phyloP scores from a whole-genome alignment of 2,888 invertebrate species.

The Athetis lepigone region DNA sequence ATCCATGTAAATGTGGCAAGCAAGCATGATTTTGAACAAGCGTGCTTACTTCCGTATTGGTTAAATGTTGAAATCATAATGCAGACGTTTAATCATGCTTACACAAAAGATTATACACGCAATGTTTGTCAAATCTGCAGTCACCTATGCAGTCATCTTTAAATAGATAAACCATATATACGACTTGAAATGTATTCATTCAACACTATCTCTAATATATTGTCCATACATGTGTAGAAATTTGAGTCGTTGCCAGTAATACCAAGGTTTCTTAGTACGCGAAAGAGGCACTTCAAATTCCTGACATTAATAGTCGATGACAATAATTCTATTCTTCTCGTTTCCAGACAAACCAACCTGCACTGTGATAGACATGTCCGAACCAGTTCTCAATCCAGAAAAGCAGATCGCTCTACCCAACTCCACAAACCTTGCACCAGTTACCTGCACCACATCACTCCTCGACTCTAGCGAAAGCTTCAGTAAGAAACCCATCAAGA shows the following conservation, averaged over 20 bases:
- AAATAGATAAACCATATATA: too few species aligned
- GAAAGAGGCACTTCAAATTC: constrained; percentile 7
- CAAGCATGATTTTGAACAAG: too few species aligned
- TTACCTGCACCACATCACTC: constrained; percentile 93
- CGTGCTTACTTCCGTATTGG: too few species aligned
- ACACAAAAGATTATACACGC: too few species aligned
- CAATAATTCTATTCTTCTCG: background rate
- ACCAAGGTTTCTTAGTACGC: background rate
- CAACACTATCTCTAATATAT: background rate
- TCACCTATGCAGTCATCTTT: too few species aligned
- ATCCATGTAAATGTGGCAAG: too few species aligned
- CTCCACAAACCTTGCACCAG: constrained; percentile 83
- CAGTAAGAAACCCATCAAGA: constrained; percentile 91
- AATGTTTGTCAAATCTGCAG: too few species aligned
- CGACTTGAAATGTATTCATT: too few species aligned
- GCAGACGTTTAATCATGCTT: too few species aligned
- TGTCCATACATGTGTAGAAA: background rate
- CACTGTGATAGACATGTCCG: constrained; percentile 89
- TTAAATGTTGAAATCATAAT: too few species aligned
- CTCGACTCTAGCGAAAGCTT: constrained; percentile 94
- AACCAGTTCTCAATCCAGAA: constrained; percentile 79
- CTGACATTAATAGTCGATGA: background rate
- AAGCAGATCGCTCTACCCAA: constrained; percentile 80
- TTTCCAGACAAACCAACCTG: constrained; percentile 87
- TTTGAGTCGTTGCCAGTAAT: background rate